Conservation (phyloP, 2,888 invertebrate genomes). For the Pristionchus entomophagus region DNA sequence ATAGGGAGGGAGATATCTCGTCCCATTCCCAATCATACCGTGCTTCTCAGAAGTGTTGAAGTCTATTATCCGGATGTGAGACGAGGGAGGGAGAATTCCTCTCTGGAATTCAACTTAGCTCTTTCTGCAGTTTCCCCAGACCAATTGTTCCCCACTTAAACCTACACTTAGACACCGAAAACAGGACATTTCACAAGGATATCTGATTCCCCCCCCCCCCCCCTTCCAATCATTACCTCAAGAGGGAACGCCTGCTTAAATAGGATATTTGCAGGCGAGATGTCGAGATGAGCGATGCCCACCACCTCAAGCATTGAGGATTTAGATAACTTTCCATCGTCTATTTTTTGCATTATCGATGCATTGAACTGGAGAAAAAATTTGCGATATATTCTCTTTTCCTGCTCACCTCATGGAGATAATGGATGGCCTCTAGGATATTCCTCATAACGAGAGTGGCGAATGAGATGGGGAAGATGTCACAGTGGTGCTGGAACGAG, state of each 20-base stretch:
- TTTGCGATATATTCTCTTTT: neutral
- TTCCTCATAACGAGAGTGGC: neutral
- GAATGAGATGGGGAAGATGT: neutral
- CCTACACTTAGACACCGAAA: neutral
- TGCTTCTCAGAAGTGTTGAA: neutral
- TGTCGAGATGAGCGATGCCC: conserved; percentile 31
- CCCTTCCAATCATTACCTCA: neutral
- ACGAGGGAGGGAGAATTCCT: neutral
- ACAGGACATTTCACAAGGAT: neutral
- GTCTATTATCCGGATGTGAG: conserved; percentile 17
- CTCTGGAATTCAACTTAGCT: neutral
- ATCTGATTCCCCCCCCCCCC: neutral
- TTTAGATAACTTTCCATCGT: neutral
- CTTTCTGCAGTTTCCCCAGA: neutral
- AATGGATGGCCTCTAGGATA: neutral
- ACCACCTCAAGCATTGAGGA: neutral
- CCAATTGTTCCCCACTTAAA: neutral
- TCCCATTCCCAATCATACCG: neutral
- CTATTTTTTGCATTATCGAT: too few species aligned
- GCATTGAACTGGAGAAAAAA: too few species aligned
- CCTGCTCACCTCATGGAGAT: conserved; percentile 2
- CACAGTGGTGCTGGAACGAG: neutral
- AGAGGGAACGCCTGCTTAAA: neutral
- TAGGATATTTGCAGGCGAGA: neutral
- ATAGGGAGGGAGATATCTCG: neutral